phyloP scores from a whole-genome alignment of 2,113 vertebrate genomes.

The Gopherus evgoodei region DNA sequence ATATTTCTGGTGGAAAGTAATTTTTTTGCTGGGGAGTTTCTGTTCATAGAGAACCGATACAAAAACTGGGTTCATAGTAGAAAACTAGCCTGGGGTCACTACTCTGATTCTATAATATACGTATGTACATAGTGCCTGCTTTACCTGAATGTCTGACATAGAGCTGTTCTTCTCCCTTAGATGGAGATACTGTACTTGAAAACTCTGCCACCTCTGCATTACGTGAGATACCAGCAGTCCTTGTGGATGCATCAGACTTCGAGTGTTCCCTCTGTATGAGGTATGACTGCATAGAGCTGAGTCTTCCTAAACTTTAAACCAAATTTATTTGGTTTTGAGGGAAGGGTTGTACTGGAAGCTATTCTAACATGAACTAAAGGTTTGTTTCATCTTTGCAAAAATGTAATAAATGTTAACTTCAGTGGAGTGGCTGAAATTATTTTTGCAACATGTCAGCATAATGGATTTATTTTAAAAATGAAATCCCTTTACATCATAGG shows the following conservation, averaged over 20 bases:
- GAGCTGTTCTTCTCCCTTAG: conserved; percentile 68
- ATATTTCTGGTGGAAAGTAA: neutral
- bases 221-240: conserved; percentile 76
- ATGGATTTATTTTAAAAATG: neutral
- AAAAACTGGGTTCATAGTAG: neutral
- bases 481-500: neutral
- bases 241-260: conserved; percentile 88
- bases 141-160: neutral
- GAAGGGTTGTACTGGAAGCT: neutral
- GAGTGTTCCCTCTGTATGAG: conserved; percentile 97
- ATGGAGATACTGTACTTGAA: conserved; percentile 65
- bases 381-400: neutral
- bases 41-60: neutral
- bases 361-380: neutral
- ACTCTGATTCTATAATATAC: neutral
- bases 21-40: neutral
- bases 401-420: neutral
- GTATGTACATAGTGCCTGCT: neutral
- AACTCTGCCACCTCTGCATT: neutral
- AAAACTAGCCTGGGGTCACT: neutral
- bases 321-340: neutral
- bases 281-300: conserved; percentile 65
- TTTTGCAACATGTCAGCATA: neutral
- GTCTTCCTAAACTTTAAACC: neutral
- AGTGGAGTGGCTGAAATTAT: neutral